Evolutionary conservation across 2,113 vertebrate species (phyloP).

Genomic region (Etia nguti): DNA sequence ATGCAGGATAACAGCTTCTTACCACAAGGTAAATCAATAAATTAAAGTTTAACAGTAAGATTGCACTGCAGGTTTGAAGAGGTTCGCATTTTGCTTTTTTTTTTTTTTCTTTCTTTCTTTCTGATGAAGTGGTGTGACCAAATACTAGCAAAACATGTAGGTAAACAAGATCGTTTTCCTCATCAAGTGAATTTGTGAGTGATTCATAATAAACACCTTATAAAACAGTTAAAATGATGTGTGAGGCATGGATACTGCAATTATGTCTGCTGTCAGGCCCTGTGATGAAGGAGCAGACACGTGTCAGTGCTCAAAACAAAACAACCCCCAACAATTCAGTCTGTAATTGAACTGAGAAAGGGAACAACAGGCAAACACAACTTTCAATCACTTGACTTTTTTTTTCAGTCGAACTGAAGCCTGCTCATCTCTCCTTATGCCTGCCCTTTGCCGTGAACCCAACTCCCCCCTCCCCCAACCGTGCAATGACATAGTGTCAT

Average conservation of each 20-base stretch:
- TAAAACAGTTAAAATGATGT: constrained; percentile 66
- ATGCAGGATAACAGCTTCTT: constrained; percentile 50
- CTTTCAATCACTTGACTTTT: constrained; percentile 21
- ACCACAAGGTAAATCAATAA: constrained; percentile 58
- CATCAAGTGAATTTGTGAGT: constrained; percentile 65
- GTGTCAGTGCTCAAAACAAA: constrained; percentile 55
- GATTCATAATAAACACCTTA: constrained; percentile 59
- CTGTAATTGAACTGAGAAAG: constrained; percentile 50
- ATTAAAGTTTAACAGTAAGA: constrained; percentile 67
- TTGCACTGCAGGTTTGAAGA: constrained; percentile 63
- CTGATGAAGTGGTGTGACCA: constrained; percentile 55
- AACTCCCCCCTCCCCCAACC: constrained; percentile 34
- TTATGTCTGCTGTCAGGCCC: constrained; percentile 47
- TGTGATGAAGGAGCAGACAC: constrained; percentile 59
- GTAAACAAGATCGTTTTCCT: constrained; percentile 60
- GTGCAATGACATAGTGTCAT: constrained; percentile 59
- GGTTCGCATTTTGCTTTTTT: constrained; percentile 48
- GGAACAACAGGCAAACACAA: constrained; percentile 51
- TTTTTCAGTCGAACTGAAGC: constrained; percentile 26
- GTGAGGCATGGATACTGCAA: constrained; percentile 63
- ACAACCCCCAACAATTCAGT: constrained; percentile 47
- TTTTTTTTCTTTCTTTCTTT: constrained; percentile 39
- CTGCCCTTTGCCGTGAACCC: constrained; percentile 24
- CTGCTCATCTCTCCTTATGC: background rate
- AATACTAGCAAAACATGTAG: constrained; percentile 73